Conservation (phyloP, 2,113 vertebrate species). For the Mungos mungo region DNA sequence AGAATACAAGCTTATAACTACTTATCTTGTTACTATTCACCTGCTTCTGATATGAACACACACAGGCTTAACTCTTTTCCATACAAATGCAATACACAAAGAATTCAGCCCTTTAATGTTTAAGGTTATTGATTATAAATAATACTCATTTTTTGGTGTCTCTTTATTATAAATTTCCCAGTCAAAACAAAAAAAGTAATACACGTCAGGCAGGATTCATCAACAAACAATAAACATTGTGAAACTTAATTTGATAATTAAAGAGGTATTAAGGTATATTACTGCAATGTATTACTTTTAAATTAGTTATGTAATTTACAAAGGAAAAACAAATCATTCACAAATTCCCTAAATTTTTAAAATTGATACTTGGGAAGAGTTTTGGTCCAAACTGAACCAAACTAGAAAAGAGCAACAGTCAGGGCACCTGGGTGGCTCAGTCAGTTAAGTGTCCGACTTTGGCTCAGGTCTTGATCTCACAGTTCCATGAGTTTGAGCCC, state of each 20-base stretch:
- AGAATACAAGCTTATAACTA: background rate
- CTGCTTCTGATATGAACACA: slow-evolving; percentile 37
- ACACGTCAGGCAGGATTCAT: background rate
- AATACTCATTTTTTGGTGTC: background rate
- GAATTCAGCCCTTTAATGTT: slow-evolving; percentile 11
- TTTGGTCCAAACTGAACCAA: slow-evolving; percentile 29
- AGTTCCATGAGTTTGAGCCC: too few species aligned
- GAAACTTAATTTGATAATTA: background rate
- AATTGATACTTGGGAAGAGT: background rate
- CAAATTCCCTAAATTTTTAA: background rate
- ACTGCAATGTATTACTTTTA: slow-evolving; percentile 15
- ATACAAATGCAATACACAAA: slow-evolving; percentile 28
- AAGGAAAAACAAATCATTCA: slow-evolving; percentile 40
- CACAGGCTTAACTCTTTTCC: background rate
- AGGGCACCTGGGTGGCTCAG: too few species aligned
- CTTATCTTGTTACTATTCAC: background rate
- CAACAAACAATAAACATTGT: background rate
- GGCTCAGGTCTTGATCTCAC: too few species aligned
- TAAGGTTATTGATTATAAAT: slow-evolving; percentile 11
- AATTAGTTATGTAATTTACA: slow-evolving; percentile 16
- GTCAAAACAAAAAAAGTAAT: slow-evolving; percentile 28
- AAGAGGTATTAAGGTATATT: background rate
- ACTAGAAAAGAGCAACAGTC: background rate
- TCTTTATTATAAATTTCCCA: slow-evolving; percentile 3
- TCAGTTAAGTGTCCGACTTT: too few species aligned